Evolutionary conservation across 2,797 vertebrate species (phyloP).

Genomic region (Cyprinodon diabolis): DNA sequence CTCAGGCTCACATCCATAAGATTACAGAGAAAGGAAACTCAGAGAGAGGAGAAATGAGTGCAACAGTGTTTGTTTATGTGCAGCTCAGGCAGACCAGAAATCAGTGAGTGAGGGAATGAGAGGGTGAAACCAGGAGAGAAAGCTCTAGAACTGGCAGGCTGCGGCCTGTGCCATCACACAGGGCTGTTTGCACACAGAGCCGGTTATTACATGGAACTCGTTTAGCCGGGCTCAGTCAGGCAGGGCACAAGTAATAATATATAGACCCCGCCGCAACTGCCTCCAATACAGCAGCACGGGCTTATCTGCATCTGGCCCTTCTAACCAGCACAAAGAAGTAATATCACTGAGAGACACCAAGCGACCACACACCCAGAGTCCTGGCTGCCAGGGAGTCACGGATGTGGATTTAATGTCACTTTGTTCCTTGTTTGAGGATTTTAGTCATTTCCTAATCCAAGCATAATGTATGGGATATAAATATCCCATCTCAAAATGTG

Average conservation of each 20-base stretch:
- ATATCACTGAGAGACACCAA: slow-evolving; percentile 25
- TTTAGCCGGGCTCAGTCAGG: slow-evolving; percentile 80
- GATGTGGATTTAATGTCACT: slow-evolving; percentile 20
- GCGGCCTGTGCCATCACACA: slow-evolving; percentile 57
- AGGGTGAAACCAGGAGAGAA: slow-evolving; percentile 62
- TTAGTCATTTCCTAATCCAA: background rate
- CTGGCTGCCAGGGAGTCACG: slow-evolving; percentile 4
- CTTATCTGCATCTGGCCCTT: slow-evolving; percentile 56
- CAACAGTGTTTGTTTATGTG: slow-evolving; percentile 31
- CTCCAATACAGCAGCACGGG: slow-evolving; percentile 44
- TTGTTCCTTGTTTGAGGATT: slow-evolving; percentile 7
- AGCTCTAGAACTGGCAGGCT: slow-evolving; percentile 73
- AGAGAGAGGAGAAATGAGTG: slow-evolving; percentile 59
- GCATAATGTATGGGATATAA: background rate
- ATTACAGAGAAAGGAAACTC: slow-evolving; percentile 45
- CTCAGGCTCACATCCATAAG: slow-evolving; percentile 55
- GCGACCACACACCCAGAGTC: slow-evolving; percentile 25
- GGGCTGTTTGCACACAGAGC: slow-evolving; percentile 75
- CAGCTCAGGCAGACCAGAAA: slow-evolving; percentile 34
- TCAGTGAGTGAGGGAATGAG: slow-evolving; percentile 65
- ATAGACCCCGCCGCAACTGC: slow-evolving; percentile 56
- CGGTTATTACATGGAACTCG: slow-evolving; percentile 78
- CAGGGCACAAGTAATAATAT: slow-evolving; percentile 75
- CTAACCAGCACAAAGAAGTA: slow-evolving; percentile 44
- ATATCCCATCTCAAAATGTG: slow-evolving; percentile 2